Evolutionary conservation across 1,140 invertebrate genomes (phyloP), one percentile per base, ranked within the genome.

Genomic region (Luehdorfia chinensis): DNA sequence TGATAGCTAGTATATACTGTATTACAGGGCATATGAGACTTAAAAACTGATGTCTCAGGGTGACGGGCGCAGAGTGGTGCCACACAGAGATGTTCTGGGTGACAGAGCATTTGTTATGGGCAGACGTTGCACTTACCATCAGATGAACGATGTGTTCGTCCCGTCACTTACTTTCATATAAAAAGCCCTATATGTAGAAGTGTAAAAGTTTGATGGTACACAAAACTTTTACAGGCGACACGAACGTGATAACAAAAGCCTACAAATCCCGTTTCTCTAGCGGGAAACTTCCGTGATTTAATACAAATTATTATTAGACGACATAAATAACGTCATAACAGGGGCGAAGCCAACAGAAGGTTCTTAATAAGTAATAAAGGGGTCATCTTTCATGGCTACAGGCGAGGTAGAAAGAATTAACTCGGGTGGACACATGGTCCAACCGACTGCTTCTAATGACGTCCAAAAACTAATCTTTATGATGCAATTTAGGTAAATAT

Each of bases 301-400:
- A 86, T 86, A 86, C 83, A 86, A 86, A 86, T 86, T 86, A 86
- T 86, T 86, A 84, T 86, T 86, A 84, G 77, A 81, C 50, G 54
- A 83, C 77, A 86, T 86, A 86, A 86, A 86, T 86, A 86, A 86
- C 74, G 65, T 62, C 53, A 70, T 67, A 43, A 57, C 60, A 48
- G 67, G 73, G 76, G 71, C 43, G 59, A 69, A 63, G 52, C 53
- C 25, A 56, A 43, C 62, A 54, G 60, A 62, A 63, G 66, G 74
- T 80, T 64, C 73, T 85, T 85, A 85, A 85, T 85, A 85, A 85
- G 76, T 83, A 85, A 85, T 85, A 85, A 83, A 81, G 74, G 80
- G 78, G 81, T 85, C 81, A 83, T 79, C 76, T 64, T 75, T 85
- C 72, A 81, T 71, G 51, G 32, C 36, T 34, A 57, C 59, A 64